phyloP scores from a whole-genome alignment of 2,797 vertebrate species.

The Dicrostonyx torquatus region DNA sequence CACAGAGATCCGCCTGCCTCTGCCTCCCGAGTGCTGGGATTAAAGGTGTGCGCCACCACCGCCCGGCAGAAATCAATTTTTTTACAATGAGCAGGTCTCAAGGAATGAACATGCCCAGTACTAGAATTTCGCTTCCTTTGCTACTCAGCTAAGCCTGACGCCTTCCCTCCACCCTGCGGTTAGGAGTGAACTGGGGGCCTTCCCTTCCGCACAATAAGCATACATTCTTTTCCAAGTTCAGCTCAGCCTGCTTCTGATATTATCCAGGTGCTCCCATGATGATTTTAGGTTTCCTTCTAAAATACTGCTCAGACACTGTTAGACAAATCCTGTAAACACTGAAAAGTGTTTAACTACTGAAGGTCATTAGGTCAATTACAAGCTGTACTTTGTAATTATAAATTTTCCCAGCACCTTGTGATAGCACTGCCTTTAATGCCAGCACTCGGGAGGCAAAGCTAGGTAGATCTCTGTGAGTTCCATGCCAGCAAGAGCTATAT shows the following conservation, averaged over 20 bases:
- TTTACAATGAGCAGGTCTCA: not conserved
- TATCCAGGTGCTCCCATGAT: not conserved
- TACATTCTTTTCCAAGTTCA: not conserved
- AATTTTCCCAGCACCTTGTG: not conserved
- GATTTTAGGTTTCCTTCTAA: not conserved
- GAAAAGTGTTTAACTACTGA: conserved; percentile 26
- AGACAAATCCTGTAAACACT: conserved; percentile 42
- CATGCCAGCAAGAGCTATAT: not conserved
- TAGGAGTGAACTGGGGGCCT: not conserved
- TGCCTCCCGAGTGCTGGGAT: too few species aligned
- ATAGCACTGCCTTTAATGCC: not conserved
- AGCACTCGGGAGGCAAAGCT: not conserved
- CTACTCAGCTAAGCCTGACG: conserved; percentile 11
- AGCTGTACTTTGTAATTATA: conserved; percentile 42
- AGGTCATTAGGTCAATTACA: conserved; percentile 31
- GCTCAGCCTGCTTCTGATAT: conserved; percentile 13
- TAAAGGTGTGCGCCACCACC: too few species aligned
- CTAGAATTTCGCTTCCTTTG: not conserved
- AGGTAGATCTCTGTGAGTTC: not conserved
- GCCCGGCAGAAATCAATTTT: too few species aligned
- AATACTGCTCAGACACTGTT: conserved; percentile 1
- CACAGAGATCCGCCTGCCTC: too few species aligned
- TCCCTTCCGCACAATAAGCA: not conserved
- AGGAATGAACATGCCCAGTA: not conserved
- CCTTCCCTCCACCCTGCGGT: not conserved